Conservation (phyloP, 2,888 invertebrate species). For the Odontocerum albicorne region DNA sequence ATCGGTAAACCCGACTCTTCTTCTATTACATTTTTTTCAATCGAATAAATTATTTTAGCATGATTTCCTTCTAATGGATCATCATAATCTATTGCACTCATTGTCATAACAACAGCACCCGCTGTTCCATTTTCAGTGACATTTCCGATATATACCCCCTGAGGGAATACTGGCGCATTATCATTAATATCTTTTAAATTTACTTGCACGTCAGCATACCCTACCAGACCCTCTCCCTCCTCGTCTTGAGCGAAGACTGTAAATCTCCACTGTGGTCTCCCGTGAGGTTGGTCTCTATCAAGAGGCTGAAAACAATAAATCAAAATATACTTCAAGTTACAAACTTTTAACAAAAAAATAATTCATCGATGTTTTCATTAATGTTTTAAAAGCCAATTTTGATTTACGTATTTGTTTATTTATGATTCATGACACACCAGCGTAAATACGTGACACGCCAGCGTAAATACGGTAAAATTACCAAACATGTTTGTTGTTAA, state of each 20-base stretch:
- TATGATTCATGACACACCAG: too few relatives aligned
- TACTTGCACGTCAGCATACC: constrained; percentile 49
- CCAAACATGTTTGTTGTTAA: too few relatives aligned
- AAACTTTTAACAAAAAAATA: neutral
- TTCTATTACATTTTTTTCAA: constrained; percentile 56
- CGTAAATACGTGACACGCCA: too few relatives aligned
- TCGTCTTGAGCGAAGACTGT: constrained; percentile 44
- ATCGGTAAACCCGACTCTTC: constrained; percentile 56
- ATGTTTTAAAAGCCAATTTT: too few relatives aligned
- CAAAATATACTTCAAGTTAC: neutral
- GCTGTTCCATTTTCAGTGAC: constrained; percentile 58
- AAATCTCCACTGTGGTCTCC: constrained; percentile 55
- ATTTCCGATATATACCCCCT: constrained; percentile 49
- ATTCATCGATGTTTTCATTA: neutral
- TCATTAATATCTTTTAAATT: constrained; percentile 59
- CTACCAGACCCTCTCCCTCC: constrained; percentile 37
- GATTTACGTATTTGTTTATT: too few relatives aligned
- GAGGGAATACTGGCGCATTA: constrained; percentile 57
- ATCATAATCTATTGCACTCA: constrained; percentile 61
- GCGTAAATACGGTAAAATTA: too few relatives aligned
- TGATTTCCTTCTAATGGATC: constrained; percentile 58
- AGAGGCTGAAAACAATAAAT: constrained; percentile 42
- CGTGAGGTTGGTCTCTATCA: constrained; percentile 60
- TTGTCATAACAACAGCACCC: constrained; percentile 58
- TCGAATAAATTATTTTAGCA: constrained; percentile 59